Percentiles rank a stretch among this genome's conserved stretches.
Conservation (phyloP, 2,888 invertebrate genomes). For the Idaea aversata region DNA sequence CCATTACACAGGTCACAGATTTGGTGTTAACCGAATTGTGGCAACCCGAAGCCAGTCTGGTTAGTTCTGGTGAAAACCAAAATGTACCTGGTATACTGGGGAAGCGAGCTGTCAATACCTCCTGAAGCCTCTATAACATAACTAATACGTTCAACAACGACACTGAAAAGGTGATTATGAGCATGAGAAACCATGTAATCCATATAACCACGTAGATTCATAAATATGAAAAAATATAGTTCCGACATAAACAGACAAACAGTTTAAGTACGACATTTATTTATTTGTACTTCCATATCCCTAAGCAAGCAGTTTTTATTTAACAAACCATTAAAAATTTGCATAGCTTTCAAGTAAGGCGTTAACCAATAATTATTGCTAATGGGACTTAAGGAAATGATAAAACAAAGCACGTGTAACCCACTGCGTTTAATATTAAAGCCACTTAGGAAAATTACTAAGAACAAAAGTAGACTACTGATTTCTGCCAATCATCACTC, state of each 20-base stretch:
- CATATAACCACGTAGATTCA: too few relatives aligned
- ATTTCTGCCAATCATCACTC: neutral
- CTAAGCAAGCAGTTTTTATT: slow-evolving; percentile 19
- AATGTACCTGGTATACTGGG: too few relatives aligned
- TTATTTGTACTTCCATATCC: neutral
- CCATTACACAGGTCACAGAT: too few relatives aligned
- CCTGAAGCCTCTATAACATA: too few relatives aligned
- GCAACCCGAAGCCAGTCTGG: too few relatives aligned
- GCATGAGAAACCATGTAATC: too few relatives aligned
- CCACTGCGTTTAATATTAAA: slow-evolving; percentile 10
- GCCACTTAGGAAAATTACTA: slow-evolving; percentile 21
- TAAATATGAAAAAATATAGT: too few relatives aligned
- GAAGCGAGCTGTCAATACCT: too few relatives aligned
- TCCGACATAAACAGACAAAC: neutral
- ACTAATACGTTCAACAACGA: too few relatives aligned
- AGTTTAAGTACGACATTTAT: neutral
- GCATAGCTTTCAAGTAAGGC: slow-evolving; percentile 53
- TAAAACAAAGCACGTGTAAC: slow-evolving; percentile 18
- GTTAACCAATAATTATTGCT: slow-evolving; percentile 17
- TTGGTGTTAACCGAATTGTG: too few relatives aligned
- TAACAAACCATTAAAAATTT: slow-evolving; percentile 48
- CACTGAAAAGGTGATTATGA: too few relatives aligned
- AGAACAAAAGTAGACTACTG: neutral
- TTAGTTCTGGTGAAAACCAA: too few relatives aligned
- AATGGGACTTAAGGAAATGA: slow-evolving; percentile 9